Base-by-base conservation (phyloP, 2,888 invertebrate genomes). In the Standfussiana lucernea region DNA sequence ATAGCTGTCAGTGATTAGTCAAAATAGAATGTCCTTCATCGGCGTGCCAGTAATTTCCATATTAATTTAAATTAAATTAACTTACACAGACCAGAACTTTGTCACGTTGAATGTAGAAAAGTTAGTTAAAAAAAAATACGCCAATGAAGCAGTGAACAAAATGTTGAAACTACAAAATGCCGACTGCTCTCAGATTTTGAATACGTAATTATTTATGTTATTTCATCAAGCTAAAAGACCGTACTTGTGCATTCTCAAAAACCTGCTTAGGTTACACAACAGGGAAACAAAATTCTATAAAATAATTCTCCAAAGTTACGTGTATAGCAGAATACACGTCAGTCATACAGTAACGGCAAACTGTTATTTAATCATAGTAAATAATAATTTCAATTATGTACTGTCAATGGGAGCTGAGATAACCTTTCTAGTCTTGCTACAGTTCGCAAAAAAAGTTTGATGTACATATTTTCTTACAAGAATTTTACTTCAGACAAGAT, bases 381-480 rank as follows among this genome's bases (percentile, higher is more conserved):
- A 95, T 95, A 94, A 94, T 94, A 93, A 93, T 94, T 95, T 94
- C 94, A 95, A 95, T 95, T 95, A 95, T 92, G 91, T 92, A 92
- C 93, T 94, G 95, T 93, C 95, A 93, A 93, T 92, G 90, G 83
- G 77, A 82, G 86, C 86, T 88, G 88, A 91, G 91, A 93, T 93
- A 91, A 91, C 89, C 86, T 82, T 80, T 80, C 80, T 64, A 65
- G 68, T 75, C 47, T 37, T 72, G 79, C 89, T 89, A 93, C 79
- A 24, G 92, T 90, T 79, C 42, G 91, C 89, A 92, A 85, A 89
- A 73, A 75, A 78, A 79, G n/a, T 45, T 64, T 4, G 11, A 37
- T 72, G 59, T 67, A n/a, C n/a, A n/a, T n/a, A 70, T 77, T 59
- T 75, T 70, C 1, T 37, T 24, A 15, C 18, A 32, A 15, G 24